These are phyloP conservation scores for Eupeodes luniger DNA, from an alignment of 2,888 invertebrate genomes.

Conservation along the genomic window DNA sequence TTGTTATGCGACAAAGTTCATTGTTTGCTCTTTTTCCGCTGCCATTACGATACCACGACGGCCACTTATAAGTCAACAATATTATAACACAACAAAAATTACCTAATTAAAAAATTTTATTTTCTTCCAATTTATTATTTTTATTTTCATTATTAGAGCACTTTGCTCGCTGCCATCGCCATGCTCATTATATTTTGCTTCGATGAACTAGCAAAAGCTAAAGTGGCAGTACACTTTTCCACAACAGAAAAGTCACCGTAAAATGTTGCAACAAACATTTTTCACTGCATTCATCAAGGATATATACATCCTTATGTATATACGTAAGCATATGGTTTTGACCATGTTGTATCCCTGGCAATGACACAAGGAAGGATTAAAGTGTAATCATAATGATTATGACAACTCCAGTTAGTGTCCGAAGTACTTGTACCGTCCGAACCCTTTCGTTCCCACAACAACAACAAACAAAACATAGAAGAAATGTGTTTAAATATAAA, in stretches of 20 bases:
- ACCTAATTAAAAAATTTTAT: constrained; percentile 69
- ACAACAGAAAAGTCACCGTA: not conserved
- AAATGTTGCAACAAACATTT: not conserved
- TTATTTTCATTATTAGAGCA: constrained; percentile 15
- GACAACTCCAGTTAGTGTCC: constrained; percentile 41
- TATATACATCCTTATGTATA: not conserved
- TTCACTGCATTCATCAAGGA: not conserved
- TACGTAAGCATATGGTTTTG: not conserved
- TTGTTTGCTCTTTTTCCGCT: constrained; percentile 66
- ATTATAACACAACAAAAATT: constrained; percentile 19
- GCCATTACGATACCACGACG: constrained; percentile 50
- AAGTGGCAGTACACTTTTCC: not conserved
- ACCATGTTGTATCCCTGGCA: constrained; percentile 4
- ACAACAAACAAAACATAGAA: not conserved
- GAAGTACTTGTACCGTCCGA: constrained; percentile 36
- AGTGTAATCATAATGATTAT: constrained; percentile 18
- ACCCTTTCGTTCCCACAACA: constrained; percentile 15
- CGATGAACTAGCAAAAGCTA: constrained; percentile 30
- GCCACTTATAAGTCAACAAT: constrained; percentile 29
- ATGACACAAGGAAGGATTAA: constrained; percentile 34
- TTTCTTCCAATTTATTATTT: constrained; percentile 62
- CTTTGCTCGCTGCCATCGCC: too few species aligned
- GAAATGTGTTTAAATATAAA: constrained; percentile 35
- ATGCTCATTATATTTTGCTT: constrained; percentile 21
- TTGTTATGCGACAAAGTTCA: constrained; percentile 66